Evolutionary conservation across 2,888 invertebrate species (phyloP), one percentile per base, ranked within the genome.

Genomic region (Mesopsocus fuscifrons): DNA sequence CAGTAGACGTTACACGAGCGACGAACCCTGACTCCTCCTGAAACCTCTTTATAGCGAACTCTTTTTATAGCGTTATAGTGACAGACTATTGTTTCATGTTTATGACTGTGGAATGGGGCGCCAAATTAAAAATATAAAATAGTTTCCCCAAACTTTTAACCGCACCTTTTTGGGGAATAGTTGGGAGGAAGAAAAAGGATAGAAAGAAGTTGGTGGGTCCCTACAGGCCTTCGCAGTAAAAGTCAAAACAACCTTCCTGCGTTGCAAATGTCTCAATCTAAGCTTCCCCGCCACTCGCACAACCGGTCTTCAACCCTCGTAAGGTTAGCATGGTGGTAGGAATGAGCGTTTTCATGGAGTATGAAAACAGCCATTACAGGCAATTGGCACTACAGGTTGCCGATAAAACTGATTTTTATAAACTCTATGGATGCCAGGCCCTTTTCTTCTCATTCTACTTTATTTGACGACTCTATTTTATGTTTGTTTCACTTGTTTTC

Each of bases 371-470:
- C 38, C 38, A 38, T 38, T 38, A 38, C 38, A 18, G 17, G 18
- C 38, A 20, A 38, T 38, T 38, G 38, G 18, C 38, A 38, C 38
- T 38, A 38, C 38, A 38, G 38, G 38, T 38, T 38, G 38, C 20
- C 38, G 38, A 38, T 38, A 38, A 38, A 38, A 38, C 38, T 38
- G 38, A 38, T 38, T 38, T 38, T 38, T 38, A 38, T 38, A 38
- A 18, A 38, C 38, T 20, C 38, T 38, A 38, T 38, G 38, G 38
- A 9, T 38, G n/a, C 20, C 20, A 18, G n/a, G n/a, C 38, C 20
- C 20, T 17, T 21, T n/a, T 20, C 18, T 38, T 20, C 20, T 38
- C 38, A 18, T 38, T 20, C 38, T 38, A 20, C 20, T 38, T 20
- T 38, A 38, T 38, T 38, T 21, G 15, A 38, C 20, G 38, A 6